Evolutionary conservation across 2,888 invertebrate genomes (phyloP).

Genomic region (Lithophane ornitopus): DNA sequence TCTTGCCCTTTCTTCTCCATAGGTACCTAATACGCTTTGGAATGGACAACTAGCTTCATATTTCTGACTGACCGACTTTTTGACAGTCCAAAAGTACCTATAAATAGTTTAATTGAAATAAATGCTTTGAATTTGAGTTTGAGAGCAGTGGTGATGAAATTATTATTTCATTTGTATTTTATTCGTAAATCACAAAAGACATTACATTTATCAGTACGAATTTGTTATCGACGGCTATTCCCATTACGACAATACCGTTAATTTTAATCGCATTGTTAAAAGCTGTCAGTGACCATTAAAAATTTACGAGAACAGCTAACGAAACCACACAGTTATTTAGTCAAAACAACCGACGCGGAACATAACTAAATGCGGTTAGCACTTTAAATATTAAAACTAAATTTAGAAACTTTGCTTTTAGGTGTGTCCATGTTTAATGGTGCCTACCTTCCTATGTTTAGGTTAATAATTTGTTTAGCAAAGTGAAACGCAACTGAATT

Average conservation of each 20-base stretch:
- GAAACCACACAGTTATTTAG: slow-evolving; percentile 44
- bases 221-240: slow-evolving; percentile 32
- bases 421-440: slow-evolving; percentile 9
- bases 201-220: slow-evolving; percentile 25
- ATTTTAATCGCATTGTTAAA: slow-evolving; percentile 50
- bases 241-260: slow-evolving; percentile 38
- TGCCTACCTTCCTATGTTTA: too few relatives aligned
- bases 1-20: too few relatives aligned
- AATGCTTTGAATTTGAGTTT: too few relatives aligned
- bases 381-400: slow-evolving; percentile 52
- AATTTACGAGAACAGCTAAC: slow-evolving; percentile 33
- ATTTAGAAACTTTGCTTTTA: slow-evolving; percentile 56
- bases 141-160: too few relatives aligned
- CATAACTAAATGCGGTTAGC: slow-evolving; percentile 44
- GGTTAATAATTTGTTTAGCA: slow-evolving; percentile 2
- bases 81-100: too few relatives aligned
- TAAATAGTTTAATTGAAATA: too few relatives aligned
- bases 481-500: neutral
- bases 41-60: too few relatives aligned
- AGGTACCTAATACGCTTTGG: too few relatives aligned
- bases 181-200: slow-evolving; percentile 36
- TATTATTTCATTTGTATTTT: neutral
- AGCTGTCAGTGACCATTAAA: slow-evolving; percentile 51
- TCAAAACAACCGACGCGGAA: slow-evolving; percentile 37
- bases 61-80: too few relatives aligned